These are phyloP conservation scores for Pomacea maculata DNA, from an alignment of 1,140 invertebrate species.

Conservation along the genomic window DNA sequence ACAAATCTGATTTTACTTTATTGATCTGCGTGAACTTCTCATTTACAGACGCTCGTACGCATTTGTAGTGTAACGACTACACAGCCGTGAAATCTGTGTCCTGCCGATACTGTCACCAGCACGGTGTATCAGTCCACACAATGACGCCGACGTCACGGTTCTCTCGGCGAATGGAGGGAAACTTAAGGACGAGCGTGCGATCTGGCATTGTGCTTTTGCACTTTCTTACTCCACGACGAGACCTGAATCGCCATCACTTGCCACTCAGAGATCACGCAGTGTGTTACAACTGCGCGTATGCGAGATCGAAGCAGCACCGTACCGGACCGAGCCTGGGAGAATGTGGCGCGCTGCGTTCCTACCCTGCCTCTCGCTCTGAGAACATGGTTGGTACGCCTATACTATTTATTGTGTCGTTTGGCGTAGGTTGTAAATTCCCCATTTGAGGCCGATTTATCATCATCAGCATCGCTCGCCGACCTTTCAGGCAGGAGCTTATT, in stretches of 20 bases:
- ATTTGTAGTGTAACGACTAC: background rate
- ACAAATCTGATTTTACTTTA: constrained; percentile 18
- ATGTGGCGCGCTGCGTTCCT: background rate
- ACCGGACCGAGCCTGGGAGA: too few species aligned
- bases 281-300: too few species aligned
- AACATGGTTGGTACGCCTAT: background rate
- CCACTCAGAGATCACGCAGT: too few species aligned
- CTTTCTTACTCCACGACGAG: too few species aligned
- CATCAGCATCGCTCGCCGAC: background rate
- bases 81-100: background rate
- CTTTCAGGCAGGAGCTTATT: too few species aligned
- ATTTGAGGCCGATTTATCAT: background rate
- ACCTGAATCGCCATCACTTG: too few species aligned
- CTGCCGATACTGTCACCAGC: background rate
- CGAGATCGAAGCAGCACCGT: too few species aligned
- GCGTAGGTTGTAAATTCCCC: background rate
- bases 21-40: constrained; percentile 1
- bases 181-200: too few species aligned
- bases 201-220: too few species aligned
- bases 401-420: background rate
- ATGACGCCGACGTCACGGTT: too few species aligned
- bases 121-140: background rate
- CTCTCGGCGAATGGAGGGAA: too few species aligned
- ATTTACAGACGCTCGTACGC: background rate
- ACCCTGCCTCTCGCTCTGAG: constrained; percentile 3